Percentiles rank a stretch among this genome's conserved stretches.
Evolutionary conservation across 2,113 vertebrate species (phyloP).

Genomic region (Steatornis caripensis): DNA sequence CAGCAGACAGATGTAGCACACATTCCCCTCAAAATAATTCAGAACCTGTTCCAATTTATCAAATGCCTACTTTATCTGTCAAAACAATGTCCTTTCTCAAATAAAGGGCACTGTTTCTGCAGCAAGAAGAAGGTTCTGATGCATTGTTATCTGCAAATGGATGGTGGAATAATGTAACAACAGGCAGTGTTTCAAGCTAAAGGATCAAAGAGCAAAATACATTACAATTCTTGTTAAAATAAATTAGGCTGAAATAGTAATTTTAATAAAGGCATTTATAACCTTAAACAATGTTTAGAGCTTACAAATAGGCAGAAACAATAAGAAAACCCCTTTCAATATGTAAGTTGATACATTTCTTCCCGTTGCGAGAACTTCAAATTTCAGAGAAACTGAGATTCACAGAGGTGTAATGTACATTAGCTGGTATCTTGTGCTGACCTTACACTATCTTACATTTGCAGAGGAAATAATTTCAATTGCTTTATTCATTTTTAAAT

Average conservation of each 20-base stretch:
- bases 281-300: slow-evolving; percentile 55
- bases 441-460: neutral
- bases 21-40: slow-evolving; percentile 83
- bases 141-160: slow-evolving; percentile 83
- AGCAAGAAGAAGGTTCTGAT: slow-evolving; percentile 77
- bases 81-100: slow-evolving; percentile 84
- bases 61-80: slow-evolving; percentile 85
- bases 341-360: slow-evolving; percentile 4
- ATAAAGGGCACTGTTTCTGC: slow-evolving; percentile 84
- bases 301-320: slow-evolving; percentile 36
- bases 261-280: slow-evolving; percentile 76
- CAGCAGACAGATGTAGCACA: slow-evolving; percentile 80
- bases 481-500: neutral
- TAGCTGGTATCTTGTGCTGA: neutral
- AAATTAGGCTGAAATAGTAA: slow-evolving; percentile 72
- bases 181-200: slow-evolving; percentile 77
- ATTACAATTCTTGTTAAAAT: slow-evolving; percentile 80
- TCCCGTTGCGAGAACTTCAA: neutral
- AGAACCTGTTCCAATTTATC: slow-evolving; percentile 87
- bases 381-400: slow-evolving; percentile 7
- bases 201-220: slow-evolving; percentile 78
- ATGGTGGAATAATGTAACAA: slow-evolving; percentile 81
- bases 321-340: slow-evolving; percentile 34
- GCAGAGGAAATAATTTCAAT: neutral
- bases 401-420: neutral